Conservation (phyloP, 2,113 vertebrate genomes). For the Rostratula benghalensis region DNA sequence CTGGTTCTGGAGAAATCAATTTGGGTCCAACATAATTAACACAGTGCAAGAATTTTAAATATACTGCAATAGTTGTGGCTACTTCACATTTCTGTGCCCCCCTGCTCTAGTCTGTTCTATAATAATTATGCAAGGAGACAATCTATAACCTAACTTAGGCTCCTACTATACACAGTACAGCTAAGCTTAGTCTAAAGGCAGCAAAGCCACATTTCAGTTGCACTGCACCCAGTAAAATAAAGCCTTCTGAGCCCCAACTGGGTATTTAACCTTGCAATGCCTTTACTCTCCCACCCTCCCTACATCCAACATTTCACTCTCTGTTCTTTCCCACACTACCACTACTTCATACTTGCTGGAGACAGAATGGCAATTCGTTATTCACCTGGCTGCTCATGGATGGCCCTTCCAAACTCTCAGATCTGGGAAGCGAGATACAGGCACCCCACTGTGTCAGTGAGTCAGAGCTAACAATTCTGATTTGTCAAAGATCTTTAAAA, state of each 20-base stretch:
- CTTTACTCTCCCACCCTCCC: not conserved
- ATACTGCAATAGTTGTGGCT: not conserved
- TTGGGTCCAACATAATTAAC: not conserved
- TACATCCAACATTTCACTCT: not conserved
- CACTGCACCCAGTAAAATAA: not conserved
- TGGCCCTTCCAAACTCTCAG: not conserved
- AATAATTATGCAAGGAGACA: not conserved
- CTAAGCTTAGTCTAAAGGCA: not conserved
- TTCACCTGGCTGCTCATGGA: not conserved
- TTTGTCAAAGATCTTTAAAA: not conserved
- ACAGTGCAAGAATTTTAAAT: not conserved
- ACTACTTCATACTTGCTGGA: not conserved
- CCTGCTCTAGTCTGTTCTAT: not conserved
- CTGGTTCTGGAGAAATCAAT: not conserved
- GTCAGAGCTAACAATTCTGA: not conserved
- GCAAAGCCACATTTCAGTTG: not conserved
- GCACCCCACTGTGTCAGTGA: rapidly evolving
- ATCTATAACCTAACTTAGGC: not conserved
- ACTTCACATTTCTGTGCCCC: not conserved
- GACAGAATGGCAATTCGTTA: not conserved
- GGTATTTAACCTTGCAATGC: not conserved
- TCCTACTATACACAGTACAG: not conserved
- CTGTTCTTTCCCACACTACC: not conserved
- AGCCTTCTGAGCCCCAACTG: not conserved
- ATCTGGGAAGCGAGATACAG: not conserved